Conservation (phyloP, 1,140 invertebrate genomes). For the Triops longicaudatus region DNA sequence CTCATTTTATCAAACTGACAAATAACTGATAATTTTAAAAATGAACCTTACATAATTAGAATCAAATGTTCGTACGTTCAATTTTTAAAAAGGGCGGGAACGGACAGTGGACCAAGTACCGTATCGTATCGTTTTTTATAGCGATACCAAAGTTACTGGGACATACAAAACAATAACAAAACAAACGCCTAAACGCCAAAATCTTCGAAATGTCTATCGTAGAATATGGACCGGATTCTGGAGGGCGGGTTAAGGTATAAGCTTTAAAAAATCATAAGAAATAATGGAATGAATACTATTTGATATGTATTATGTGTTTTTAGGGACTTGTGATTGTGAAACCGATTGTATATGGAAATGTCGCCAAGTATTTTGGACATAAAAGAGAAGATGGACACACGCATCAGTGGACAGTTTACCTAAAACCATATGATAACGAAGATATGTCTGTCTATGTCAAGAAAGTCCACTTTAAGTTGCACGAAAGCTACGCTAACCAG, state of each 20-base stretch:
- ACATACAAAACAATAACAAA: too few species aligned
- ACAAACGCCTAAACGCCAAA: too few species aligned
- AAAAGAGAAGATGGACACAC: conserved; percentile 99
- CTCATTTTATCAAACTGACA: too few species aligned
- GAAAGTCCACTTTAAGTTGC: conserved; percentile 82
- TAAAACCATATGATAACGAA: conserved; percentile 87
- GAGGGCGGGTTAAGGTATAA: conserved; percentile 67
- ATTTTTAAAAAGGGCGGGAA: too few species aligned
- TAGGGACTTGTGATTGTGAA: conserved; percentile 80
- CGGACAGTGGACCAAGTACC: too few species aligned
- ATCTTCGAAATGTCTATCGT: too few species aligned
- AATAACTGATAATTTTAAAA: too few species aligned
- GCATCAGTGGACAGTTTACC: conserved; percentile 90
- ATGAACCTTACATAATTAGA: too few species aligned
- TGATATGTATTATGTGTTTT: conserved; percentile 32
- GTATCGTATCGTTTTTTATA: too few species aligned
- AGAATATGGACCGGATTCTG: conserved; percentile 42
- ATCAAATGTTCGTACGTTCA: too few species aligned
- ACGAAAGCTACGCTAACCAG: conserved; percentile 93
- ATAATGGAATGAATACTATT: background rate
- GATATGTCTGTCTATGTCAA: conserved; percentile 94
- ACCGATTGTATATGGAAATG: conserved; percentile 94
- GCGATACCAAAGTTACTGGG: too few species aligned
- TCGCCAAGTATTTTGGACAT: conserved; percentile 89
- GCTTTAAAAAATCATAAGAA: conserved; percentile 38